Conservation (phyloP, 2,113 vertebrate species). For the Coptodon bakossiorum region DNA sequence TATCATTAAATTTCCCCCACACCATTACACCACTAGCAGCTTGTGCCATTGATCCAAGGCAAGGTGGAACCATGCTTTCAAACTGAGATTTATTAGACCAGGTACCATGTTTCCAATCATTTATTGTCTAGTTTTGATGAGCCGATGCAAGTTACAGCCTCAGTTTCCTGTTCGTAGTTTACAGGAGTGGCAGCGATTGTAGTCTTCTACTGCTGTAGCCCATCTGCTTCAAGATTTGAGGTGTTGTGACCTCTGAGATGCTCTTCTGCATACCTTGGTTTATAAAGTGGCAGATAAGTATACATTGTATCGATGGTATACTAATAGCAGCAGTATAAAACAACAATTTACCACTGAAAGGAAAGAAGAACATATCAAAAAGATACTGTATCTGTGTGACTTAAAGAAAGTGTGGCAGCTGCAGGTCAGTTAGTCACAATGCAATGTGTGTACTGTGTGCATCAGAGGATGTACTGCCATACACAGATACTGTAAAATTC, state of each 20-base stretch:
- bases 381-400: neutral
- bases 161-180: neutral
- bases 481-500: neutral
- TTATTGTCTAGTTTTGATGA: neutral
- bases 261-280: neutral
- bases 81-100: neutral
- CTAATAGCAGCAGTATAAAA: neutral
- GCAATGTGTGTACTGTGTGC: neutral
- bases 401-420: neutral
- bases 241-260: neutral
- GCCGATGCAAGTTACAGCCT: neutral
- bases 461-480: neutral
- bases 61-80: neutral
- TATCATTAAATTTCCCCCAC: neutral
- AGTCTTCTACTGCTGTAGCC: neutral
- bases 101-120: neutral
- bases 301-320: neutral
- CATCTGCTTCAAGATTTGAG: neutral
- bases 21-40: neutral
- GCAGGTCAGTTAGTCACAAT: neutral
- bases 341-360: neutral
- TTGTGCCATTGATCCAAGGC: neutral
- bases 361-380: neutral
- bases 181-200: neutral
- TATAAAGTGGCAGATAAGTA: neutral